Evolutionary conservation across 2,888 invertebrate genomes (phyloP), one percentile per base, ranked within the genome.

Genomic region (Amphimallon solstitiale): DNA sequence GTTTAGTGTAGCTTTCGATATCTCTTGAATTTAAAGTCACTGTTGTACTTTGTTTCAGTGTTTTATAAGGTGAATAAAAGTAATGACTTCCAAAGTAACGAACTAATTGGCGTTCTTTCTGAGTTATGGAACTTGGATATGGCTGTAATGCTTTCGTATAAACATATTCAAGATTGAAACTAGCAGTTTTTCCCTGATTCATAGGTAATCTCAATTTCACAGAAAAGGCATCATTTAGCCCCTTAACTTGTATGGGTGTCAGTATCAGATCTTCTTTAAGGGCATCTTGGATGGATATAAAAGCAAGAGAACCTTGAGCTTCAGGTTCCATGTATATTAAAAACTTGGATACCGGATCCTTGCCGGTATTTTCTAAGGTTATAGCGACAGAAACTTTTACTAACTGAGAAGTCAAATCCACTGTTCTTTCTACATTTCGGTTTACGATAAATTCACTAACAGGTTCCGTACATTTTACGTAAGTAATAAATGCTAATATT

Each of bases 91-190:
- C 97, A 71, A 85, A 87, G 79, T 92, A 98, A 72, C 92, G 88
- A 0, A 99, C 94, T 70, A 96, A 85, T 78, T 99, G 99, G 76
- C 94, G 94, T 76, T 99, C 98, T 69, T 93, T 90, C 81, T 99
- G 99, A 0, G 90, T 87, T 68, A 99, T 97, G 73, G 91, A 88
- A 7, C 89, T 89, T 1, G 99, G 99, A 82, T 92, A 93, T 0
- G 98, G 95, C 29, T 84, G 80, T 23, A 98, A 84, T 12, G 89
- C 86, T 78, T 94, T 92, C 0, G 92, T 90, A 54, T 90, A 89
- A 0, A 94, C 88, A 6, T 89, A 85, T 77, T 96, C 94, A 0
- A 94, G 83, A 35, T 86, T 85, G 17, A 92, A 79, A 6, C 85
- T 80, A 2, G 86, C 82, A 0, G 88, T 85, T 37, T 89, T 85